A percentile compares a stretch with the other conserved stretches of the same genome.
These are phyloP conservation scores for Parus major DNA, from an alignment of 2,113 vertebrate genomes.

Conservation along the genomic window DNA sequence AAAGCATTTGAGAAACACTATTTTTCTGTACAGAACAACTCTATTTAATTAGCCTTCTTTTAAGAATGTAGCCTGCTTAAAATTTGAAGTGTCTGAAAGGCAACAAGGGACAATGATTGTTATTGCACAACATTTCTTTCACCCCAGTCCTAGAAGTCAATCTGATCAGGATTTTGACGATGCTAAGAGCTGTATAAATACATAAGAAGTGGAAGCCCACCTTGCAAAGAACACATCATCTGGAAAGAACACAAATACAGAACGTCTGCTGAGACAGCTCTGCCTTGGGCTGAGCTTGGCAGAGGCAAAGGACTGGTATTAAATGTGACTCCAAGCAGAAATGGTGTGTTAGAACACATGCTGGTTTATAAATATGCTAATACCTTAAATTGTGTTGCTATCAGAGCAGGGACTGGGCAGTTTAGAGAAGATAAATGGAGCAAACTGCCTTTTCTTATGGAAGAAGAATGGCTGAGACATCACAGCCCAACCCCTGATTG, in stretches of 20 bases:
- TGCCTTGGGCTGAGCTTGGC: background rate
- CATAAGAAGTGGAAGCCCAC: background rate
- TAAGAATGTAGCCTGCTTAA: constrained; percentile 5
- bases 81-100: constrained; percentile 5
- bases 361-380: background rate
- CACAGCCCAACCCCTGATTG: accelerated
- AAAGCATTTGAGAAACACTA: constrained; percentile 46
- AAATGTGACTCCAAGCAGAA: background rate
- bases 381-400: background rate
- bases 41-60: constrained; percentile 13
- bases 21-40: constrained; percentile 27
- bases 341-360: background rate
- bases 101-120: background rate
- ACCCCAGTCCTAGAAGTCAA: constrained; percentile 20
- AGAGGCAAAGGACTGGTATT: background rate
- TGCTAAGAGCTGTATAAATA: background rate
- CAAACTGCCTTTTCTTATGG: background rate
- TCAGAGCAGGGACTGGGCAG: background rate
- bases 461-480: background rate
- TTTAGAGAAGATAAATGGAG: background rate
- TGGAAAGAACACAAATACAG: background rate
- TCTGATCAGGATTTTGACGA: background rate
- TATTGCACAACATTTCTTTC: constrained; percentile 3
- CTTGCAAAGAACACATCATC: background rate
- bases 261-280: background rate